Evolutionary conservation across 2,888 invertebrate genomes (phyloP).

Genomic region (Leptopilina syphax): DNA sequence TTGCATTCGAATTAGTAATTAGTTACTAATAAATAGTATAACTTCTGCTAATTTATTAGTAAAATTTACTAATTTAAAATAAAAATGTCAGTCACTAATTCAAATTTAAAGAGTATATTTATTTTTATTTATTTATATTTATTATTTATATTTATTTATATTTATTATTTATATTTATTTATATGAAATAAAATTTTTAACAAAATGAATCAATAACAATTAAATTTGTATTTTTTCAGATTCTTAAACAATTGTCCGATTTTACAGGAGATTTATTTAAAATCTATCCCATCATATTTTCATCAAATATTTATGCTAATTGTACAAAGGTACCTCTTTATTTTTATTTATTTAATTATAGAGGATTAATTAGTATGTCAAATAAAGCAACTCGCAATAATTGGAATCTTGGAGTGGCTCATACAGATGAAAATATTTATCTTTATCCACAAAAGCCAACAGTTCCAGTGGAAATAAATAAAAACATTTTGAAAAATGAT

Average conservation of each 20-base stretch:
- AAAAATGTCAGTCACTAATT: too few relatives aligned
- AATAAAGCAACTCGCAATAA: not conserved
- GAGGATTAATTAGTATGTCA: not conserved
- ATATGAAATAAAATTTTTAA: too few relatives aligned
- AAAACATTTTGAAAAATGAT: not conserved
- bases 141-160: too few relatives aligned
- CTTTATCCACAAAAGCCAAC: not conserved
- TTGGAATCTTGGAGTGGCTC: not conserved
- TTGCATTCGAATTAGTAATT: too few relatives aligned
- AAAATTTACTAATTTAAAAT: too few relatives aligned
- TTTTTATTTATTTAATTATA: slow-evolving; percentile 14
- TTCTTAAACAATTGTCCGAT: not conserved
- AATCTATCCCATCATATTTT: not conserved
- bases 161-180: too few relatives aligned
- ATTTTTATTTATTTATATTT: too few relatives aligned
- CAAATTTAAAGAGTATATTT: too few relatives aligned
- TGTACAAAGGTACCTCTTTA: not conserved
- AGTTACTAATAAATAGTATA: too few relatives aligned
- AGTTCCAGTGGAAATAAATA: not conserved
- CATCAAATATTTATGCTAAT: not conserved
- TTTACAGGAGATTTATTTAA: not conserved
- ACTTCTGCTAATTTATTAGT: too few relatives aligned
- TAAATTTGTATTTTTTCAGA: not conserved
- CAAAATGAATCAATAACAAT: too few relatives aligned
- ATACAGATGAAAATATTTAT: not conserved